Evolutionary conservation across 2,113 vertebrate genomes (phyloP).

Genomic region (Glaucomys volans): DNA sequence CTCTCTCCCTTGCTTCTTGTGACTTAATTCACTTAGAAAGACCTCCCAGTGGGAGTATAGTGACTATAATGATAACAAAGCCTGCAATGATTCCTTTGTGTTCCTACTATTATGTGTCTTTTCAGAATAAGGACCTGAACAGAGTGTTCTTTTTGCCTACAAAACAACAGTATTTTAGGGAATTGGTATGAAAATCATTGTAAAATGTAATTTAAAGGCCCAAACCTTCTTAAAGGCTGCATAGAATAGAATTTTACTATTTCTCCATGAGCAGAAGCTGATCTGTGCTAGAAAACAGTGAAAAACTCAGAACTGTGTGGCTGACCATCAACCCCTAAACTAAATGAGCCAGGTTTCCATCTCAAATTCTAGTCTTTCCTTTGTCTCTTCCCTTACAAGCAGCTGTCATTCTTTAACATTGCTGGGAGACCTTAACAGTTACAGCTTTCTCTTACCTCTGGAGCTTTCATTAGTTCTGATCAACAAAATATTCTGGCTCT

Average conservation of each 20-base stretch:
- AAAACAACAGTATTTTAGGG: neutral
- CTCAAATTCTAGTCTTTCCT: neutral
- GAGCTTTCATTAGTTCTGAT: constrained; percentile 8
- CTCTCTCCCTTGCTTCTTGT: constrained; percentile 8
- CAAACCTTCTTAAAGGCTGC: neutral
- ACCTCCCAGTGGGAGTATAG: neutral
- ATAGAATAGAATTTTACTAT: neutral
- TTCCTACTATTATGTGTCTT: neutral
- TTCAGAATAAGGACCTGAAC: neutral
- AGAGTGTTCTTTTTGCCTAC: neutral
- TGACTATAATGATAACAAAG: neutral
- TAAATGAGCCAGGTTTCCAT: neutral
- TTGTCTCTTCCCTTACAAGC: neutral
- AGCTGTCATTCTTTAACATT: neutral
- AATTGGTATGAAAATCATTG: constrained; percentile 26
- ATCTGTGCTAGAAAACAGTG: neutral
- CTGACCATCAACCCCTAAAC: neutral
- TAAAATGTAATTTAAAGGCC: neutral
- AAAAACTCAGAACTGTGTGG: neutral
- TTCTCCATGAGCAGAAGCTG: neutral
- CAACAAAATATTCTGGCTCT: neutral
- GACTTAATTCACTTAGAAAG: constrained; percentile 49
- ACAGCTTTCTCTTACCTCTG: neutral
- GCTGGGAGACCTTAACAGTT: neutral
- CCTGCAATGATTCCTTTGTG: neutral